Percentiles rank a stretch among this genome's conserved stretches.
Conservation (phyloP, 2,888 invertebrate genomes). For the Caenorhabditis japonica region DNA sequence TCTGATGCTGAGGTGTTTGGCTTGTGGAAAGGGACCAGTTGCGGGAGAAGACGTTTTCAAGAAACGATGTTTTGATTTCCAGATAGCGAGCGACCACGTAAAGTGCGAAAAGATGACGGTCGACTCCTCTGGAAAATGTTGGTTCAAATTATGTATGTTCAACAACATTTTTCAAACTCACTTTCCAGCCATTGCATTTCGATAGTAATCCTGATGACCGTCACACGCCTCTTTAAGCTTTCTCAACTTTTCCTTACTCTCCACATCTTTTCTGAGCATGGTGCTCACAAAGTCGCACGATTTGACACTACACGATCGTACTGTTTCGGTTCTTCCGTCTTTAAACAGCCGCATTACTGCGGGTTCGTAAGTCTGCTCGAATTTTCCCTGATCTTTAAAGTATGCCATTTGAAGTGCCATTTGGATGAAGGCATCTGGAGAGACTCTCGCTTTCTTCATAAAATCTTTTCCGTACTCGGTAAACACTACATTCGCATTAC, state of each 20-base stretch:
- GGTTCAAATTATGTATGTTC: neutral
- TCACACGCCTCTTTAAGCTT: constrained; percentile 78
- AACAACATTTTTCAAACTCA: constrained; percentile 81
- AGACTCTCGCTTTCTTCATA: constrained; percentile 91
- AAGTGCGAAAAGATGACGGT: constrained; percentile 95
- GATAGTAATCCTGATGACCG: constrained; percentile 88
- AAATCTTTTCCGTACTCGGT: constrained; percentile 87
- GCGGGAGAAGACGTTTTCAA: constrained; percentile 89
- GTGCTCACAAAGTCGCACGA: constrained; percentile 92
- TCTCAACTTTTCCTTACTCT: constrained; percentile 50
- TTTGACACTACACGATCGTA: constrained; percentile 92
- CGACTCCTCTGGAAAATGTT: constrained; percentile 78
- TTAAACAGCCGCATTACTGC: constrained; percentile 95
- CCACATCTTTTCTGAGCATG: constrained; percentile 84
- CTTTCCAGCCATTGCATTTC: constrained; percentile 96
- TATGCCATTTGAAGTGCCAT: constrained; percentile 95
- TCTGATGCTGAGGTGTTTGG: constrained; percentile 73
- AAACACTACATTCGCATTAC: constrained; percentile 88
- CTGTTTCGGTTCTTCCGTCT: constrained; percentile 97
- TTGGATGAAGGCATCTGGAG: constrained; percentile 97
- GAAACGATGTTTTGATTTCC: constrained; percentile 82
- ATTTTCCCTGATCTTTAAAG: constrained; percentile 88
- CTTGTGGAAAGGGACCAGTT: constrained; percentile 85
- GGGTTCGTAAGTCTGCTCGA: constrained; percentile 96
- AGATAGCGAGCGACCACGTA: constrained; percentile 97